Evolutionary conservation across 2,113 vertebrate species (phyloP).

Genomic region (Bostrychus sinensis): DNA sequence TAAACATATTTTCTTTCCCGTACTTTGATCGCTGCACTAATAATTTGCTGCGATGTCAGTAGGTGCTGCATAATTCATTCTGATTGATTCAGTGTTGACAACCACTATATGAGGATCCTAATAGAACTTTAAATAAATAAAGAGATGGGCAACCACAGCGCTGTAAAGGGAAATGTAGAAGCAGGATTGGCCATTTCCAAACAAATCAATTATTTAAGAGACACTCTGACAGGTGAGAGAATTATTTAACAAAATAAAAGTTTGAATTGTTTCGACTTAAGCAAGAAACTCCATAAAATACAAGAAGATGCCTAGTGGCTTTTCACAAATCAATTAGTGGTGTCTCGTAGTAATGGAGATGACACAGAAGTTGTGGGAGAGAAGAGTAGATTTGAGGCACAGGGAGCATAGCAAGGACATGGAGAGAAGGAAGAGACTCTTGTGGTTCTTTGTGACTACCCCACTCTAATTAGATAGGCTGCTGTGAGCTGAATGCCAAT

Average conservation of each 20-base stretch:
- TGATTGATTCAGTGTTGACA: conserved; percentile 38
- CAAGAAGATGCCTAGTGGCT: conserved; percentile 36
- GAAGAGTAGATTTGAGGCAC: conserved; percentile 30
- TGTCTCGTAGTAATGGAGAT: conserved; percentile 56
- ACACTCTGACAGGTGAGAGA: conserved; percentile 10
- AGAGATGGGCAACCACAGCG: conserved; percentile 24
- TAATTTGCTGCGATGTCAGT: conserved; percentile 39
- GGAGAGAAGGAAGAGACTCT: conserved; percentile 51
- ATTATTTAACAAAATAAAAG: conserved; percentile 12
- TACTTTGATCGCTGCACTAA: conserved; percentile 17
- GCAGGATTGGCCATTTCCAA: conserved; percentile 21
- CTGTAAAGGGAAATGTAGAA: conserved; percentile 39
- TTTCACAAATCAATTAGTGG: conserved; percentile 73
- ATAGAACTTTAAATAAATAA: conserved; percentile 56
- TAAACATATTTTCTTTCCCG: conserved; percentile 30
- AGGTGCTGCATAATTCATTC: conserved; percentile 40
- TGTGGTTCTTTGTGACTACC: conserved; percentile 64
- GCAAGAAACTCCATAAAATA: conserved; percentile 33
- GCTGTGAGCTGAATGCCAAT: conserved; percentile 76
- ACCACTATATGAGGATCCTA: conserved; percentile 12
- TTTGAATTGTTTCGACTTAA: conserved; percentile 5
- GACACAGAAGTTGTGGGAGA: conserved; percentile 37
- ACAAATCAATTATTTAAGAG: conserved; percentile 59
- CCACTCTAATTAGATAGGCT: conserved; percentile 74
- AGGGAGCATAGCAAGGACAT: conserved; percentile 41